These are phyloP conservation scores for Gallinago undulata DNA, from an alignment of 2,113 vertebrate genomes.

Conservation along the genomic window DNA sequence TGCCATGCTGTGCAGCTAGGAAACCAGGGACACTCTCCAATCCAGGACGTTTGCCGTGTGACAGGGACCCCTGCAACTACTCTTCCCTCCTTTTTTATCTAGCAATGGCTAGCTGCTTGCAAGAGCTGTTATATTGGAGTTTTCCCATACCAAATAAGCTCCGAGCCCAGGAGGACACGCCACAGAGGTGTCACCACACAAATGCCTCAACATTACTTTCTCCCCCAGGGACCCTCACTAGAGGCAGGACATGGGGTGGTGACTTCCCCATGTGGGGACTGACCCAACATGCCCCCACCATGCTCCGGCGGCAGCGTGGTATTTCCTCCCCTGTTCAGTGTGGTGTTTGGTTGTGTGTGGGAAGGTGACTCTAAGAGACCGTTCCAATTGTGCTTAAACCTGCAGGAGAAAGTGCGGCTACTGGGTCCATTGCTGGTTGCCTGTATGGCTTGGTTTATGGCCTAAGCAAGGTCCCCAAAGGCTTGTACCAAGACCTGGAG, in stretches of 20 bases:
- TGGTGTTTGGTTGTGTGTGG: fast-evolving
- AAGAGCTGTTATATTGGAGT: background rate
- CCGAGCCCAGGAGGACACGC: background rate
- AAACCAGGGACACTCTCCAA: background rate
- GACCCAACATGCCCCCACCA: fast-evolving
- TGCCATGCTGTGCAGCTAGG: background rate
- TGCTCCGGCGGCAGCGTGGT: fast-evolving
- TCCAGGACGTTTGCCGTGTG: fast-evolving
- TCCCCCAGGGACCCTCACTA: background rate
- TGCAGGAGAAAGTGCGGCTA: slow-evolving; percentile 89
- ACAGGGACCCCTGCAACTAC: no score
- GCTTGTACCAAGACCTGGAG: slow-evolving; percentile 87
- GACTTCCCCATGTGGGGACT: background rate
- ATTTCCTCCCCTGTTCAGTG: background rate
- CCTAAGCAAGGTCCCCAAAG: slow-evolving; percentile 78
- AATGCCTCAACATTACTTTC: background rate
- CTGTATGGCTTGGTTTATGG: slow-evolving; percentile 91
- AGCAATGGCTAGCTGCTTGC: background rate
- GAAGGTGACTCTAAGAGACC: background rate
- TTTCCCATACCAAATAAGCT: background rate
- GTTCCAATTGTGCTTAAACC: slow-evolving; percentile 9
- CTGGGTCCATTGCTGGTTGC: slow-evolving; percentile 89
- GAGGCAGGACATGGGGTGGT: fast-evolving
- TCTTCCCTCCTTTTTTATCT: background rate
- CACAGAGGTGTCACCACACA: no score